These are phyloP conservation scores for Apis cerana DNA, from an alignment of 1,140 invertebrate species.

Conservation along the genomic window DNA sequence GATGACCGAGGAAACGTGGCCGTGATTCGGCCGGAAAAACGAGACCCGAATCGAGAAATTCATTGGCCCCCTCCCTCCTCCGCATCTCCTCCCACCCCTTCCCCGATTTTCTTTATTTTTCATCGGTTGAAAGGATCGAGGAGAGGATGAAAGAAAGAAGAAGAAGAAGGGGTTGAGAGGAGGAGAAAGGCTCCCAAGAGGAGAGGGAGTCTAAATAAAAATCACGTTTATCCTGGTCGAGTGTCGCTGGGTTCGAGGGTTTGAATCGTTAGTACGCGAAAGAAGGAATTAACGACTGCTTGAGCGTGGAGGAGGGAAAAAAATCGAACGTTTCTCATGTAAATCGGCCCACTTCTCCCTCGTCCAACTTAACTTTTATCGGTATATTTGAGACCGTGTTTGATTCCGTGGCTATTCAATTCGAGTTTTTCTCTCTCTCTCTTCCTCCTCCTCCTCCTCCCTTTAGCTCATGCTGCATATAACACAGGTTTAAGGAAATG, in stretches of 20 bases:
- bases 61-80: not conserved
- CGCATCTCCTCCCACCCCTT: not conserved
- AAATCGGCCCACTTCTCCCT: conserved; percentile 43
- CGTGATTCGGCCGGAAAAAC: conserved; percentile 53
- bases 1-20: conserved; percentile 62
- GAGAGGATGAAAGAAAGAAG: not conserved
- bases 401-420: not conserved
- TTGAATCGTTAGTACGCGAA: conserved; percentile 32
- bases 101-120: not conserved
- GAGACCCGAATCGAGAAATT: conserved; percentile 25
- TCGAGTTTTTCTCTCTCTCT: too few relatives aligned
- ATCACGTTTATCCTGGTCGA: conserved; percentile 24
- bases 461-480: not conserved
- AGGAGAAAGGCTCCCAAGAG: not conserved
- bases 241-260: conserved; percentile 7
- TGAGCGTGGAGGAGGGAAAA: not conserved
- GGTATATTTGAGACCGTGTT: conserved; percentile 10
- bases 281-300: conserved; percentile 37
- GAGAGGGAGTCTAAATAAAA: conserved; percentile 26
- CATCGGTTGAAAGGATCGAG: not conserved
- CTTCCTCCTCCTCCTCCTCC: too few relatives aligned
- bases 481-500: not conserved
- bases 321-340: conserved; percentile 53
- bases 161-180: not conserved
- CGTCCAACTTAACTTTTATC: not conserved